phyloP scores from a whole-genome alignment of 2,888 invertebrate genomes.

The Scaptomyza reducta region DNA sequence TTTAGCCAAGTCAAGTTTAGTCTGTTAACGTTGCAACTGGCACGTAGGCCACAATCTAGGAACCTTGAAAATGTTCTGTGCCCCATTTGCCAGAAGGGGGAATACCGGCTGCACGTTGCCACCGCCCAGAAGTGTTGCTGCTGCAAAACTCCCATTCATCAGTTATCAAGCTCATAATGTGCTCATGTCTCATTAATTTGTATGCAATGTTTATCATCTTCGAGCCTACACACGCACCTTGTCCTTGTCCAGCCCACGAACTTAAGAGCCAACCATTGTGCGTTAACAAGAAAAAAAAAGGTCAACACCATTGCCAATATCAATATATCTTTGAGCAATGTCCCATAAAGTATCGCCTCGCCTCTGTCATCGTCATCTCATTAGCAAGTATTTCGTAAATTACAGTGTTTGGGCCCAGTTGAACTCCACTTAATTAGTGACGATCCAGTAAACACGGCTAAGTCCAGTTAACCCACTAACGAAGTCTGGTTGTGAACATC shows the following conservation, averaged over 20 bases:
- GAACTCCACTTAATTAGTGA: constrained; percentile 61
- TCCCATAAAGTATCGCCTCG: neutral
- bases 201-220: constrained; percentile 34
- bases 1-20: constrained; percentile 15
- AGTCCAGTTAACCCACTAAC: constrained; percentile 1
- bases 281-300: constrained; percentile 37
- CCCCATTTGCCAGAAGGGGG: constrained; percentile 39
- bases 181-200: constrained; percentile 52
- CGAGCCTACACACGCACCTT: constrained; percentile 9
- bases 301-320: constrained; percentile 45
- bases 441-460: constrained; percentile 50
- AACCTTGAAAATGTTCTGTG: constrained; percentile 74
- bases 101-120: constrained; percentile 55
- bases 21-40: constrained; percentile 63
- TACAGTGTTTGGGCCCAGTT: constrained; percentile 8
- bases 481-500: neutral
- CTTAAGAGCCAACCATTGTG: constrained; percentile 18
- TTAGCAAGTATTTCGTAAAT: constrained; percentile 40
- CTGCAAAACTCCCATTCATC: constrained; percentile 16
- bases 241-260: constrained; percentile 13
- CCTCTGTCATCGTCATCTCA: constrained; percentile 38
- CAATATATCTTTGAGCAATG: constrained; percentile 39
- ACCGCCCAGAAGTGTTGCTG: constrained; percentile 22
- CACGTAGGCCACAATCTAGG: constrained; percentile 58
- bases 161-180: constrained; percentile 6